These are phyloP conservation scores for Campoplex nolae DNA, from an alignment of 2,888 invertebrate genomes.

Conservation along the genomic window DNA sequence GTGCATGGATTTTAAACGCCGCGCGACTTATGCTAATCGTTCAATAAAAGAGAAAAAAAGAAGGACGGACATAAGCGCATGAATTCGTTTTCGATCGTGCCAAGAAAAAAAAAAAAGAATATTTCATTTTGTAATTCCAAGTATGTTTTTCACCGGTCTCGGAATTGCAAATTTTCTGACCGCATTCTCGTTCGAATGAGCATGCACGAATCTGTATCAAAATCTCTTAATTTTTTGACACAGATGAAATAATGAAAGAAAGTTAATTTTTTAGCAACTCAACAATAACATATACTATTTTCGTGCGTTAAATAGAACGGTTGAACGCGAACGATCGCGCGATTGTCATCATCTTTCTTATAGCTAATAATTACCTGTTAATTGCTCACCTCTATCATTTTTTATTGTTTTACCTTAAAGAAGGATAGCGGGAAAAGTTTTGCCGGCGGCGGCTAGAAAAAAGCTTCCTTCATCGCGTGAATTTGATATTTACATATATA, in stretches of 20 bases:
- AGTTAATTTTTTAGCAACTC: neutral
- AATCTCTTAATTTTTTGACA: neutral
- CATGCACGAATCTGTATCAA: neutral
- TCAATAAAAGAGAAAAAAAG: neutral
- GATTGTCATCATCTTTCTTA: neutral
- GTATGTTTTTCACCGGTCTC: neutral
- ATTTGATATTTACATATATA: conserved; percentile 32
- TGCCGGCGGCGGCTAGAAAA: neutral
- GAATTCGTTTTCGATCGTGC: neutral
- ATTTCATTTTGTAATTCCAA: neutral
- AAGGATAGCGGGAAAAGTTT: neutral
- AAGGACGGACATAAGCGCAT: neutral
- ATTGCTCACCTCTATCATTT: too few relatives aligned
- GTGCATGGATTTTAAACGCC: conserved; percentile 59
- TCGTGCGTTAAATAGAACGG: neutral
- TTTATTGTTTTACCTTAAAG: too few relatives aligned
- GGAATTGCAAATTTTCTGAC: neutral
- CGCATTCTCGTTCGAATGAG: neutral
- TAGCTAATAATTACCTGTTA: too few relatives aligned
- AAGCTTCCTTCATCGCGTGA: neutral
- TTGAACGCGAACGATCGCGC: too few relatives aligned
- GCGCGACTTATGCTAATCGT: conserved; percentile 52
- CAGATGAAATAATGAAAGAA: neutral
- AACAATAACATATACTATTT: neutral
- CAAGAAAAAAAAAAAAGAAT: neutral